Conservation (phyloP, 2,888 invertebrate species). For the Heliconius cydno region DNA sequence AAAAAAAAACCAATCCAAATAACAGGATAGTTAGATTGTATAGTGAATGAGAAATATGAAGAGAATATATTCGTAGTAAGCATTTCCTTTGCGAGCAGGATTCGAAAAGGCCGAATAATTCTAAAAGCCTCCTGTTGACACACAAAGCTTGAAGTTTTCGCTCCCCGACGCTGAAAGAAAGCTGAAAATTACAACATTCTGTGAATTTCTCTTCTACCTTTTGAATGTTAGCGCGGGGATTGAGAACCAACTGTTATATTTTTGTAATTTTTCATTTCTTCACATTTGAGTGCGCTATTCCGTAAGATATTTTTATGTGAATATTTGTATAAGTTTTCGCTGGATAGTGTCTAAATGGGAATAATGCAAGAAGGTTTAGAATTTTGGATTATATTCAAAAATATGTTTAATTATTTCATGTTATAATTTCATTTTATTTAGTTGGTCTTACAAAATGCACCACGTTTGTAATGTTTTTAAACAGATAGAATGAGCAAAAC, state of each 20-base stretch:
- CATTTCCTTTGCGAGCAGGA: slow-evolving; percentile 48
- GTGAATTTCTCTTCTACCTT: slow-evolving; percentile 47
- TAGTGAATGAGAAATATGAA: slow-evolving; percentile 45
- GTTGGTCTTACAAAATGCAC: neutral
- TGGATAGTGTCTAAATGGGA: neutral
- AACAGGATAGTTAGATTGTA: slow-evolving; percentile 46
- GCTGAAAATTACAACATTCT: slow-evolving; percentile 50
- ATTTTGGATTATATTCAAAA: neutral
- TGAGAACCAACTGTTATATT: slow-evolving; percentile 45
- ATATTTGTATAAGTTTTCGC: neutral
- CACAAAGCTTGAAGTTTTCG: slow-evolving; percentile 50
- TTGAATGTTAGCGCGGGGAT: slow-evolving; percentile 47
- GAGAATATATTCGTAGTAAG: slow-evolving; percentile 34
- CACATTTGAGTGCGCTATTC: slow-evolving; percentile 15
- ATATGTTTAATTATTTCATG: neutral
- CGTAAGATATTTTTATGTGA: slow-evolving; percentile 18
- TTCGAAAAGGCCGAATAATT: slow-evolving; percentile 49
- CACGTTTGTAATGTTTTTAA: neutral
- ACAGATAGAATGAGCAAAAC: neutral
- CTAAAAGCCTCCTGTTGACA: slow-evolving; percentile 51
- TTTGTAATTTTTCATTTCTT: slow-evolving; percentile 28
- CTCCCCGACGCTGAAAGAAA: slow-evolving; percentile 50
- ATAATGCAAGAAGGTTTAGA: neutral
- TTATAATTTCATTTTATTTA: neutral
- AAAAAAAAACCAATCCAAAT: slow-evolving; percentile 41